phyloP scores from a whole-genome alignment of 2,888 invertebrate genomes.

The Harpagoxenus sublaevis region DNA sequence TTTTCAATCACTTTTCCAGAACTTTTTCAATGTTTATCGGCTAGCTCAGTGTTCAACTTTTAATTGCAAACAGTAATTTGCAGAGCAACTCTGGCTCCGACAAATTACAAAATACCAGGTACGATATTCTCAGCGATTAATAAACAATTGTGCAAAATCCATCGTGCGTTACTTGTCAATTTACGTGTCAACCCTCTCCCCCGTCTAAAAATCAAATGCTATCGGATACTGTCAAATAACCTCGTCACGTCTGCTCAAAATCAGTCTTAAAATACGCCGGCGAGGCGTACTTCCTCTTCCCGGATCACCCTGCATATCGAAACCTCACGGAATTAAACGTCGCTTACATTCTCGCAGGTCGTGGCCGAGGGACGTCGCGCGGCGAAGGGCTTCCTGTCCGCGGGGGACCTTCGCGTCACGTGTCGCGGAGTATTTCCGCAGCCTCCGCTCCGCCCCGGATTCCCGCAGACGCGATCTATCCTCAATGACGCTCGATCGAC shows the following conservation, averaged over 20 bases:
- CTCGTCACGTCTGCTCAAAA: not conserved
- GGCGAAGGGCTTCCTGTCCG: not conserved
- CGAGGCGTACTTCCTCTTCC: not conserved
- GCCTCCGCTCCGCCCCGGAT: not conserved
- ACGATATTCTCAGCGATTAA: too few species aligned
- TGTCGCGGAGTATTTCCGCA: not conserved
- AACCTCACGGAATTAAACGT: not conserved
- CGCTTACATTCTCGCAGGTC: conserved; percentile 12
- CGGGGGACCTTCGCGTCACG: not conserved
- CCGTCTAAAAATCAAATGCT: not conserved
- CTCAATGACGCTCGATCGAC: conserved; percentile 16
- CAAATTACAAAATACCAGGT: not conserved
- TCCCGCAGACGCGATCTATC: not conserved
- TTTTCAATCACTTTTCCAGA: not conserved
- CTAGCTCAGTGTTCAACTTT: not conserved
- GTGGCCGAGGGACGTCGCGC: not conserved
- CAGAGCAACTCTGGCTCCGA: not conserved
- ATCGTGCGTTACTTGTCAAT: not conserved
- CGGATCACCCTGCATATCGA: not conserved
- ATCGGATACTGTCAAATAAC: not conserved
- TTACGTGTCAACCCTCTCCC: not conserved
- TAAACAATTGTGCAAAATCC: not conserved
- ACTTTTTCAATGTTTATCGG: not conserved
- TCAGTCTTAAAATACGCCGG: not conserved
- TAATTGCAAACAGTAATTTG: not conserved